Percentiles rank a stretch among this genome's conserved stretches.
phyloP scores from a whole-genome alignment of 1,140 invertebrate species.

The Drosophila seguyi region DNA sequence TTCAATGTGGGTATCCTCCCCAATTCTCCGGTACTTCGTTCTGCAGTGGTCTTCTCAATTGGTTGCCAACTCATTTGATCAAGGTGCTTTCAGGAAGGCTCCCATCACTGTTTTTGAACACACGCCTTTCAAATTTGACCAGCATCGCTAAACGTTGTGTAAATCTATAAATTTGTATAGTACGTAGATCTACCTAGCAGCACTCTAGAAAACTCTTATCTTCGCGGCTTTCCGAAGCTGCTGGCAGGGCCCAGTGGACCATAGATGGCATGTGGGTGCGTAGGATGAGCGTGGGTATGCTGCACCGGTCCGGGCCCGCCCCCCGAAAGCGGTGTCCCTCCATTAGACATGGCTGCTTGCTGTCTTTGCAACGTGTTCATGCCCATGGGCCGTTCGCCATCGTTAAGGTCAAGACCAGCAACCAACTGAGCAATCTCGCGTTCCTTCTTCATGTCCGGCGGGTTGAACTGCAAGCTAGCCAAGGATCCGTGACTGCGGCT shows the following conservation, averaged over 20 bases:
- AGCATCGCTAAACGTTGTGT: constrained; percentile 75
- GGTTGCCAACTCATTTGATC: constrained; percentile 11
- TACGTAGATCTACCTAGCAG: background rate
- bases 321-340: constrained; percentile 23
- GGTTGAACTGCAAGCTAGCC: constrained; percentile 93
- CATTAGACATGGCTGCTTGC: constrained; percentile 57
- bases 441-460: constrained; percentile 94
- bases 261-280: constrained; percentile 71
- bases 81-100: constrained; percentile 2
- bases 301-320: constrained; percentile 8
- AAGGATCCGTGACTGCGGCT: constrained; percentile 95
- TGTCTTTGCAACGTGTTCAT: constrained; percentile 75
- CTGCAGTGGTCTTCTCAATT: constrained; percentile 18
- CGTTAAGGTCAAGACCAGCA: constrained; percentile 93
- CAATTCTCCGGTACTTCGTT: constrained; percentile 17
- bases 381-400: constrained; percentile 82
- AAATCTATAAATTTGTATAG: constrained; percentile 22
- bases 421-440: constrained; percentile 96
- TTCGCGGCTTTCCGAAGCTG: constrained; percentile 79
- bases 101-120: constrained; percentile 15
- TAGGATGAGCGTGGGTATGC: constrained; percentile 39
- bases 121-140: constrained; percentile 73
- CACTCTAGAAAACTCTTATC: constrained; percentile 51
- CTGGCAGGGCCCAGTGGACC: constrained; percentile 69
- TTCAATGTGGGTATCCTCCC: constrained; percentile 11